A percentile compares a stretch with the other conserved stretches of the same genome.
Evolutionary conservation across 2,113 vertebrate species (phyloP).

Genomic region (Ovis canadensis): DNA sequence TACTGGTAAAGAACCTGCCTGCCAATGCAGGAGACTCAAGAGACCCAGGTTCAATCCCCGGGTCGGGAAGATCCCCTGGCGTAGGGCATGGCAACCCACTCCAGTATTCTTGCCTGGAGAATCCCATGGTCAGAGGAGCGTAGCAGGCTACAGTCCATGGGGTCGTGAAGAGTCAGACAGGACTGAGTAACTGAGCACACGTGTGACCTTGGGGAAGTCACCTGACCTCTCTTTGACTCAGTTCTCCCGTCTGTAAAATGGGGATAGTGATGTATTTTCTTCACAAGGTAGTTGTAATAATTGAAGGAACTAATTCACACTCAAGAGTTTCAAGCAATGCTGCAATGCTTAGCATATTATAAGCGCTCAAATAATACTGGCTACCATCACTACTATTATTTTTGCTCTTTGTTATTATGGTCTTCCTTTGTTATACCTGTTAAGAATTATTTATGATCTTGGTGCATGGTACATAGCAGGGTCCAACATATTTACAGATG

Average conservation of each 20-base stretch:
- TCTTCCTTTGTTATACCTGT: not conserved
- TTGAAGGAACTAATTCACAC: not conserved
- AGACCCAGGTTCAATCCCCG: rapidly evolving
- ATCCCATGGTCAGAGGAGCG: not conserved
- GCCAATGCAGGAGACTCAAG: not conserved
- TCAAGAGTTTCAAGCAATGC: not conserved
- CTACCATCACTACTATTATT: not conserved
- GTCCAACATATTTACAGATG: not conserved
- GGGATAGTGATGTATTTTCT: not conserved
- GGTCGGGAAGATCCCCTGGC: not conserved
- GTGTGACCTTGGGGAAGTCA: not conserved
- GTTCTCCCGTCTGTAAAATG: not conserved
- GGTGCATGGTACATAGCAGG: too few relatives aligned
- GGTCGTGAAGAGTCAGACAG: not conserved
- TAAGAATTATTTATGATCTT: not conserved
- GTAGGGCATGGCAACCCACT: not conserved
- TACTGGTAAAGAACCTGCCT: not conserved
- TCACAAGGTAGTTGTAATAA: not conserved
- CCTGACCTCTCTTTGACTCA: not conserved
- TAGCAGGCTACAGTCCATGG: not conserved
- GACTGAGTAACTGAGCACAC: not conserved
- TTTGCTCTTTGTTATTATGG: not conserved
- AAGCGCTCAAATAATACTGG: not conserved
- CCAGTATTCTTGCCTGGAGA: not conserved
- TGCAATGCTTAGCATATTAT: not conserved